Evolutionary conservation across 2,888 invertebrate genomes (phyloP).

Genomic region (Abscondita cerata): DNA sequence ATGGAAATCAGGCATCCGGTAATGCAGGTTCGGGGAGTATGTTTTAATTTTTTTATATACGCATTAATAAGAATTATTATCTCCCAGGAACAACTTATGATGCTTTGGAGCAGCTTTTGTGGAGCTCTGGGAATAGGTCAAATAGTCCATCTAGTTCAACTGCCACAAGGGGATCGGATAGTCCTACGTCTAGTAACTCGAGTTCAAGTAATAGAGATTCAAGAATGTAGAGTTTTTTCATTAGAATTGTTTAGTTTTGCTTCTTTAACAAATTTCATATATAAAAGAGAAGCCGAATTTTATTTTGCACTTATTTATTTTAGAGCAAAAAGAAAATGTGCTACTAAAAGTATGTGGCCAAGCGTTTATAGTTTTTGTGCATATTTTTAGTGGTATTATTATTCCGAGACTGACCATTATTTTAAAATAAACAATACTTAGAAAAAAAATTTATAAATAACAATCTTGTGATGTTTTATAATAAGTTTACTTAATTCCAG

Average conservation of each 20-base stretch:
- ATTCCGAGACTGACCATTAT: slow-evolving; percentile 27
- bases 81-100: slow-evolving; percentile 39
- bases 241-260: slow-evolving; percentile 21
- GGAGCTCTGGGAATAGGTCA: slow-evolving; percentile 37
- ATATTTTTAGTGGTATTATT: slow-evolving; percentile 26
- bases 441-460: not conserved
- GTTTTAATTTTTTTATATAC: not conserved
- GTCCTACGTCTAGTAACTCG: slow-evolving; percentile 40
- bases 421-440: slow-evolving; percentile 22
- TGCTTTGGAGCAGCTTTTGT: slow-evolving; percentile 44
- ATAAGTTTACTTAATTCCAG: too few species aligned
- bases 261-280: slow-evolving; percentile 24
- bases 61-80: not conserved
- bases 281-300: slow-evolving; percentile 20
- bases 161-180: slow-evolving; percentile 33
- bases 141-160: slow-evolving; percentile 40
- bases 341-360: slow-evolving; percentile 20
- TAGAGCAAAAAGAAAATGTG: slow-evolving; percentile 10
- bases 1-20: slow-evolving; percentile 37
- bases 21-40: slow-evolving; percentile 22
- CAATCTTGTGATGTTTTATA: not conserved
- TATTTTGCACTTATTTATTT: slow-evolving; percentile 28
- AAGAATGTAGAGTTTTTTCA: slow-evolving; percentile 36
- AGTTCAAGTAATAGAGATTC: slow-evolving; percentile 43
- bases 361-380: slow-evolving; percentile 10